These are phyloP conservation scores for fruit fly (Drosophila melanogaster) DNA, from an alignment of 1,140 invertebrate species.

Conservation along the genomic window DNA sequence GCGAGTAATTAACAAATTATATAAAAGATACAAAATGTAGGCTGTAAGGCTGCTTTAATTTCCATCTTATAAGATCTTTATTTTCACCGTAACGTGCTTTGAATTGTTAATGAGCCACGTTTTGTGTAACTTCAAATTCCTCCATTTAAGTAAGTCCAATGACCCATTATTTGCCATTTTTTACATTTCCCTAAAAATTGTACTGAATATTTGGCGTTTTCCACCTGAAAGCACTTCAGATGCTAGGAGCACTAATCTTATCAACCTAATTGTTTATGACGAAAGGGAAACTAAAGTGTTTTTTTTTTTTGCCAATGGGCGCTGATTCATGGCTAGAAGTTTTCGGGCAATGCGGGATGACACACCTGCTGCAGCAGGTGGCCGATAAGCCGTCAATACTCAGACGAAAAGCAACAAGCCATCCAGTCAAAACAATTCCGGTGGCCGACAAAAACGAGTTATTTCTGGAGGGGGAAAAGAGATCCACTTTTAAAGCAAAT, in stretches of 20 bases:
- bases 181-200: background rate
- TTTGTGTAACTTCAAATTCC: background rate
- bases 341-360: conserved; percentile 4
- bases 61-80: background rate
- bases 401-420: conserved; percentile 1
- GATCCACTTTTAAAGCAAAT: conserved; percentile 42
- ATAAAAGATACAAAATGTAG: no score
- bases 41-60: background rate
- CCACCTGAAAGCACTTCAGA: conserved; percentile 5
- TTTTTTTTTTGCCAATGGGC: background rate
- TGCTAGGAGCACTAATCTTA: conserved; percentile 3
- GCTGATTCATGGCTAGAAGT: conserved; percentile 14
- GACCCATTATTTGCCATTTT: background rate
- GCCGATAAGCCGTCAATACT: conserved; percentile 18
- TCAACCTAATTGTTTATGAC: conserved; percentile 15
- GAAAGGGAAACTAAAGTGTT: conserved; percentile 2
- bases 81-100: background rate
- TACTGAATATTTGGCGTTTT: background rate
- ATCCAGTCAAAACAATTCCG: conserved; percentile 35
- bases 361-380: conserved; percentile 37
- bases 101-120: background rate
- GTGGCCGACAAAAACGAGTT: conserved; percentile 31
- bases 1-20: no score
- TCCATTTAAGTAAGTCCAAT: background rate
- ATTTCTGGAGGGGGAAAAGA: conserved; percentile 5